Percentiles rank a stretch among this genome's conserved stretches.
These are phyloP conservation scores for Coelopa pilipes DNA, from an alignment of 2,888 invertebrate genomes.

Conservation along the genomic window DNA sequence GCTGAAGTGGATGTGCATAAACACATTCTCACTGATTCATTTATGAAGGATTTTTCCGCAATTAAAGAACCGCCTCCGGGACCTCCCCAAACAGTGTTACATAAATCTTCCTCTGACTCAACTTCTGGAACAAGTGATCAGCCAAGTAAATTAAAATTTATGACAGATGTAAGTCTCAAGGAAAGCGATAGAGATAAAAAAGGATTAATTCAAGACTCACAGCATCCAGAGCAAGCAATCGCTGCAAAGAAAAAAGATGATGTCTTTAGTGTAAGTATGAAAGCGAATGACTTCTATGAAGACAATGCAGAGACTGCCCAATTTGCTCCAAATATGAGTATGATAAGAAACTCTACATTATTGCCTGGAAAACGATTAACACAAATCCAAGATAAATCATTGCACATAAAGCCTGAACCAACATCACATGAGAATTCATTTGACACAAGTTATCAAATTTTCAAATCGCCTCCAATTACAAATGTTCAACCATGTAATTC, in stretches of 20 bases:
- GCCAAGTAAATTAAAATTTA: too few species aligned
- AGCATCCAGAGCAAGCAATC: too few species aligned
- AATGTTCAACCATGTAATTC: conserved; percentile 13
- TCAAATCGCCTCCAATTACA: conserved; percentile 25
- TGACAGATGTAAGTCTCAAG: too few species aligned
- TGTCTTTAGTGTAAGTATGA: conserved; percentile 14
- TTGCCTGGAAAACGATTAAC: conserved; percentile 41
- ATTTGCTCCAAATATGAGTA: conserved; percentile 58
- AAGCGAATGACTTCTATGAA: conserved; percentile 50
- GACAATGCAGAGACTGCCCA: conserved; percentile 61
- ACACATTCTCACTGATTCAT: conserved; percentile 50
- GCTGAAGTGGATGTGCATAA: neutral
- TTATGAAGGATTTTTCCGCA: conserved; percentile 53
- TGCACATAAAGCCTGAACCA: conserved; percentile 46
- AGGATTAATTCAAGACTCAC: too few species aligned
- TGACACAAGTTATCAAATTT: conserved; percentile 12
- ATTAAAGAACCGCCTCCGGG: conserved; percentile 42
- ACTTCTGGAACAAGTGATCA: too few species aligned
- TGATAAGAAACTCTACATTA: conserved; percentile 62
- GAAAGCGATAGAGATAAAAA: too few species aligned
- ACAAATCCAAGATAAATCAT: conserved; percentile 46
- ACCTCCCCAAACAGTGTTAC: too few species aligned
- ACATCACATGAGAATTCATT: conserved; percentile 13
- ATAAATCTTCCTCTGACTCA: too few species aligned
- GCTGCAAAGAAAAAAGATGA: too few species aligned